Percentiles rank a stretch among this genome's conserved stretches.
Conservation (phyloP, 2,113 vertebrate species). For the Clarias batrachus region DNA sequence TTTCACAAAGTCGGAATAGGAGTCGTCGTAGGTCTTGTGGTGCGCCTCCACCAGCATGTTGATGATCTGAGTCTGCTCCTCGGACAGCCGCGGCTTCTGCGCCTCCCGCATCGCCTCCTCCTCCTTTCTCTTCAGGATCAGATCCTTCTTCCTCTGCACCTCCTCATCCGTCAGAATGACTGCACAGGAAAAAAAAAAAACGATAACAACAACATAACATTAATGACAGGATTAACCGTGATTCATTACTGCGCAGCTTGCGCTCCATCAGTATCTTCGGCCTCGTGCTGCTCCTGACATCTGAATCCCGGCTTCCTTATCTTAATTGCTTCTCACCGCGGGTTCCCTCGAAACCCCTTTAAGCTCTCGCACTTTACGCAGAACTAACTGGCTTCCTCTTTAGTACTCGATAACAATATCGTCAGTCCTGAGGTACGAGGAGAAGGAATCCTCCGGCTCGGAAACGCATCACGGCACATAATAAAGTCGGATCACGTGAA, state of each 20-base stretch:
- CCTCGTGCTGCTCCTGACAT: not conserved
- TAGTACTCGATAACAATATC: not conserved
- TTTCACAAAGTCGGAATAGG: constrained; percentile 85
- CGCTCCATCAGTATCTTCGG: not conserved
- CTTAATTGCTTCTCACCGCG: not conserved
- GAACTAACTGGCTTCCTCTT: not conserved
- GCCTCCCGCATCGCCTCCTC: constrained; percentile 91
- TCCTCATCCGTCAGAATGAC: constrained; percentile 97
- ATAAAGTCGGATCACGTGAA: not conserved
- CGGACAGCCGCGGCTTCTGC: constrained; percentile 80
- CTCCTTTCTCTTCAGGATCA: constrained; percentile 92
- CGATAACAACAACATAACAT: not conserved
- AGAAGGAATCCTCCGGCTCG: not conserved
- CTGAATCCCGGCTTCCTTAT: not conserved
- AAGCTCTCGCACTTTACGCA: not conserved
- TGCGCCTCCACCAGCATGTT: constrained; percentile 85
- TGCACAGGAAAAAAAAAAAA: constrained; percentile 54
- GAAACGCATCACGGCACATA: not conserved
- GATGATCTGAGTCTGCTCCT: constrained; percentile 89
- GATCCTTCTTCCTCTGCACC: constrained; percentile 93
- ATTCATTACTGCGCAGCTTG: not conserved
- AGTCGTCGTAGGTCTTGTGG: constrained; percentile 91
- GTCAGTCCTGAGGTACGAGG: not conserved
- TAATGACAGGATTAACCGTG: not conserved
- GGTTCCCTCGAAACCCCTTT: not conserved